Evolutionary conservation across 2,888 invertebrate genomes (phyloP), one percentile per base, ranked within the genome.

Genomic region (Cerceris ruficornis): DNA sequence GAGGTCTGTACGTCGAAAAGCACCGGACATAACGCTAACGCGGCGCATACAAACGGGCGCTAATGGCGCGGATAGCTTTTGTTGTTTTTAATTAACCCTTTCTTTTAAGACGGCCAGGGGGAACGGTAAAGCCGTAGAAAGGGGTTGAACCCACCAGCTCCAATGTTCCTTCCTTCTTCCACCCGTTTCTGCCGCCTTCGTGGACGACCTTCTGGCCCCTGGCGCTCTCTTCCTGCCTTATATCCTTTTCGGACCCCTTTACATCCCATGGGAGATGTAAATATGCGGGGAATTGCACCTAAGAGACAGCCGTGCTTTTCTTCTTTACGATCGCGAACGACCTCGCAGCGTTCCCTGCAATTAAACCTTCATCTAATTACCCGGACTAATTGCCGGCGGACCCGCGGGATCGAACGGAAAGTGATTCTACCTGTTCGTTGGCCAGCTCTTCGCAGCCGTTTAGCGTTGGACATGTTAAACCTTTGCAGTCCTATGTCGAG

Each of bases 71-170:
- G 89, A 91, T 91, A 88, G 92, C 92, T 92, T 92, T 92, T 92
- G 92, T 92, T 92, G 90, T 92, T 92, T 92, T 92, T 92, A 92
- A 92, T 92, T 92, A 92, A 92, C 92, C 92, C 92, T 92, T 92
- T 92, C 91, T 92, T 92, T 90, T 87, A 89, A 90, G 90, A 88
- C 88, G 90, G 83, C 88, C 88, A 81, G 85, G 83, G 88, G 88
- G 89, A 88, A 81, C 85, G 86, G 88, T 88, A 90, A 90, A 88
- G 78, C 79, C 80, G 81, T 83, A 81, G 84, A 84, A 87, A 88
- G 82, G 90, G 89, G 76, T 76, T 72, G 75, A 49, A 42, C 57
- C 42, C 73, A 58, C 59, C 68, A 41, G n/a, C 66, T 41, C 42
- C 11, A 15, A 42, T 70, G 74, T 65, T 76, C 74, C 70, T 71